Base-by-base conservation (phyloP, 2,797 vertebrate genomes). In the Spinibarbus caldwelli region DNA sequence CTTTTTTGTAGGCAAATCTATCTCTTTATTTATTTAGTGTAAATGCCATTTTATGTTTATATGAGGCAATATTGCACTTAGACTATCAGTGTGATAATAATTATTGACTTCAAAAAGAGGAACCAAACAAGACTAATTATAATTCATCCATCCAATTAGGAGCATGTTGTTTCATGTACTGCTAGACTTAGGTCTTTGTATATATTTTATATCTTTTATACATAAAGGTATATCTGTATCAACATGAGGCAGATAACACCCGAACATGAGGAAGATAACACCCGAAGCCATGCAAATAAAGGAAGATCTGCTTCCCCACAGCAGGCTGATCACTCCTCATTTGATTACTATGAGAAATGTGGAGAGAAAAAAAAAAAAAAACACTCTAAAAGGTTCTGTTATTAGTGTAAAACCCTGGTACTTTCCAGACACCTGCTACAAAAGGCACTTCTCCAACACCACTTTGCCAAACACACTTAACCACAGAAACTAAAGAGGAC, bases 401-500 rank as follows among this genome's bases (percentile, higher is more conserved):
- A 82, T 88, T 86, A 70, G 75, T 84, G 38, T 82, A 85, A 86
- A 85, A 38, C 8, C 17, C 76, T 76, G 87, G 90, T 90, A 89
- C 87, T 89, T 90, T 90, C 87, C 89, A 88, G 67, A 88, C 89
- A 89, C 87, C 89, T 89, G 89, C 83, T 80, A 71, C 71, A 82
- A 62, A 62, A 73, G 85, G 66, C 84, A 83, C 71, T 71, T 79
- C 62, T 82, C 86, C 62, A 89, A 87, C 72, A 86, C 66, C 67
- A 73, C 86, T 78, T 78, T 72, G 75, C 78, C 79, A 84, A 82
- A 86, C 83, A 86, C 43, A 73, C 29, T 71, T 34, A 87, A 88
- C 88, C 89, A 86, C 89, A 79, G 86, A 89, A 80, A 89, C 75
- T 59, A 45, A 62, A 81, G 41, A 47, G 78, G 81, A 71, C 86